Evolutionary conservation across 1,140 invertebrate genomes (phyloP).

Genomic region (Bacillus rossius): DNA sequence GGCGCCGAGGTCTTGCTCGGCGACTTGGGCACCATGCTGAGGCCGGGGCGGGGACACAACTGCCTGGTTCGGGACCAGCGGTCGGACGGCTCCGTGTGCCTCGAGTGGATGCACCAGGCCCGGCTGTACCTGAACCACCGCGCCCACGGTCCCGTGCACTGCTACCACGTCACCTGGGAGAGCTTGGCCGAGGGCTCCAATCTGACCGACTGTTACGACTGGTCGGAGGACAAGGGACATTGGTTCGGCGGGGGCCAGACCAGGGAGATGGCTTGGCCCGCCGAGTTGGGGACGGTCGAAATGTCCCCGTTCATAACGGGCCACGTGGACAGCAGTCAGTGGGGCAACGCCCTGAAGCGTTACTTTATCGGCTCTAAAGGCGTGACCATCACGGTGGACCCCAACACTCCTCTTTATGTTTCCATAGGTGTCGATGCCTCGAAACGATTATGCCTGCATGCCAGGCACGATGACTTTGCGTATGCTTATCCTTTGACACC

Average conservation of each 20-base stretch:
- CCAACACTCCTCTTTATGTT: constrained; percentile 70
- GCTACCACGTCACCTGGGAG: constrained; percentile 80
- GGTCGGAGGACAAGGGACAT: constrained; percentile 55
- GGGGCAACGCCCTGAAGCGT: constrained; percentile 72
- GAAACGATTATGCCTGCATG: constrained; percentile 63
- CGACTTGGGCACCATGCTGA: constrained; percentile 54
- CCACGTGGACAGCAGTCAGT: constrained; percentile 65
- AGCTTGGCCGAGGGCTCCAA: constrained; percentile 54
- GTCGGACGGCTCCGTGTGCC: constrained; percentile 51
- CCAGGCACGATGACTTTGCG: constrained; percentile 69
- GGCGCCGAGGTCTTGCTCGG: constrained; percentile 67
- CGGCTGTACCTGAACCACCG: constrained; percentile 63
- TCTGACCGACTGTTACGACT: constrained; percentile 79
- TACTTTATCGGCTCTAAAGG: constrained; percentile 84
- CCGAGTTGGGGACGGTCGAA: constrained; percentile 63
- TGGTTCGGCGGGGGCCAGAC: constrained; percentile 83
- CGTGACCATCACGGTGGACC: constrained; percentile 68
- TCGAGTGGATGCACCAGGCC: constrained; percentile 73
- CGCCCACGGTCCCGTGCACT: constrained; percentile 46
- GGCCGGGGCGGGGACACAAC: constrained; percentile 57
- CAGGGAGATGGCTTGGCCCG: constrained; percentile 67
- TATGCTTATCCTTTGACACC: constrained; percentile 61
- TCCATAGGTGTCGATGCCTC: constrained; percentile 53
- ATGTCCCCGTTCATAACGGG: constrained; percentile 78
- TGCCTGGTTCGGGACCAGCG: constrained; percentile 59